Percentiles rank a stretch among this genome's conserved stretches.
Conservation (phyloP, 1,140 invertebrate species). For the Macrotrachela quadricornifera region DNA sequence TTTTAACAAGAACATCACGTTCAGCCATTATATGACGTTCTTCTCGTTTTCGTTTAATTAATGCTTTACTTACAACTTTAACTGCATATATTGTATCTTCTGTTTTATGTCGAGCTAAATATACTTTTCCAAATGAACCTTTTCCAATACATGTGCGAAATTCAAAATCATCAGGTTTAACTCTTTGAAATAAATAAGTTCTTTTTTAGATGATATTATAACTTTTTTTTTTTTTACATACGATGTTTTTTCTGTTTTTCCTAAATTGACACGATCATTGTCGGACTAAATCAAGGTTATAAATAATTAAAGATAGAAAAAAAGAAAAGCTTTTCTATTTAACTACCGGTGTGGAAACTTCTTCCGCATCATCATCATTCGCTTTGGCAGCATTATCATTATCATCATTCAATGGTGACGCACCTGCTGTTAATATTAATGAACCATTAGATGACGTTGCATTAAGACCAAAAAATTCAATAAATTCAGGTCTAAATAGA, state of each 20-base stretch:
- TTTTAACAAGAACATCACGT: constrained; percentile 42
- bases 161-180: constrained; percentile 42
- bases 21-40: constrained; percentile 48
- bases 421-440: no score
- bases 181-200: no score
- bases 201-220: no score
- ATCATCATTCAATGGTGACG: no score
- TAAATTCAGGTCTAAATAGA: no score
- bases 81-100: constrained; percentile 41
- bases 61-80: constrained; percentile 41
- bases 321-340: no score
- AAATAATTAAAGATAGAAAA: no score
- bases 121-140: constrained; percentile 45
- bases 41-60: constrained; percentile 42
- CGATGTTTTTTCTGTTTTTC: not conserved
- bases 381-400: no score
- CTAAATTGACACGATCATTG: not conserved
- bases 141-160: constrained; percentile 45
- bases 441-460: no score
- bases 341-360: no score
- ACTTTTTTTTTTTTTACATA: not conserved
- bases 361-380: no score
- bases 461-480: no score
- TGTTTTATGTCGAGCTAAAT: constrained; percentile 37
- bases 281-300: constrained; percentile 16